These are phyloP conservation scores for Silurus glanis DNA, from an alignment of 2,113 vertebrate species.

Conservation along the genomic window DNA sequence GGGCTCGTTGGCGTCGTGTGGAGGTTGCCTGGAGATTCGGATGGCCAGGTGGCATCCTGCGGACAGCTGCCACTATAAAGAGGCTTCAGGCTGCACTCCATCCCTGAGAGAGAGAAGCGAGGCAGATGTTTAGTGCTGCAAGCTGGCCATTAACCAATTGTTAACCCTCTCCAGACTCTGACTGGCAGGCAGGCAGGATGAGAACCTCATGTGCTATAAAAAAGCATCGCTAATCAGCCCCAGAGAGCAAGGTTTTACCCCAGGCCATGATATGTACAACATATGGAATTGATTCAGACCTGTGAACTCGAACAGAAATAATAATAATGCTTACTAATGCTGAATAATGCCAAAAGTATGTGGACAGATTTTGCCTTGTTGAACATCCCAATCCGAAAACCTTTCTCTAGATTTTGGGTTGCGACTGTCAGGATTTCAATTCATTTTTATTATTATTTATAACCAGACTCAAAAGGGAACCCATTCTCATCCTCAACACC, in stretches of 20 bases:
- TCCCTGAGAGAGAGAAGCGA: not conserved
- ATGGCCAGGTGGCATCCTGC: slow-evolving; percentile 25
- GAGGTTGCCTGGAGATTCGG: slow-evolving; percentile 2
- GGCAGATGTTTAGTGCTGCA: slow-evolving; percentile 33
- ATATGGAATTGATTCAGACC: too few species aligned
- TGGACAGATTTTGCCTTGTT: too few species aligned
- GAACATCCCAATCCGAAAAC: too few species aligned
- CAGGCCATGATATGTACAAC: not conserved
- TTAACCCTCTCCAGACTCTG: slow-evolving; percentile 20
- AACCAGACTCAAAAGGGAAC: too few species aligned
- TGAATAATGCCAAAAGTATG: not conserved
- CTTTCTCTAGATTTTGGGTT: too few species aligned
- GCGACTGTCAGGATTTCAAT: too few species aligned
- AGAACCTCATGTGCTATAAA: not conserved
- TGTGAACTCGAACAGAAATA: not conserved
- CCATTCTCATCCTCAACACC: too few species aligned
- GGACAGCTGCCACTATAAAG: slow-evolving; percentile 16
- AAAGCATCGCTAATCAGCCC: not conserved
- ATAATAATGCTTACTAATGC: not conserved
- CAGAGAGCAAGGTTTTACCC: not conserved
- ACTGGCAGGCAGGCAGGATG: not conserved
- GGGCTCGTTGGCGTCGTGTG: not conserved
- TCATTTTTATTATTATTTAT: too few species aligned
- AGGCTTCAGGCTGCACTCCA: slow-evolving; percentile 1
- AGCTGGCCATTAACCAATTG: slow-evolving; percentile 38